Conservation (phyloP, 1,140 invertebrate genomes). For the Diuraphis noxia region DNA sequence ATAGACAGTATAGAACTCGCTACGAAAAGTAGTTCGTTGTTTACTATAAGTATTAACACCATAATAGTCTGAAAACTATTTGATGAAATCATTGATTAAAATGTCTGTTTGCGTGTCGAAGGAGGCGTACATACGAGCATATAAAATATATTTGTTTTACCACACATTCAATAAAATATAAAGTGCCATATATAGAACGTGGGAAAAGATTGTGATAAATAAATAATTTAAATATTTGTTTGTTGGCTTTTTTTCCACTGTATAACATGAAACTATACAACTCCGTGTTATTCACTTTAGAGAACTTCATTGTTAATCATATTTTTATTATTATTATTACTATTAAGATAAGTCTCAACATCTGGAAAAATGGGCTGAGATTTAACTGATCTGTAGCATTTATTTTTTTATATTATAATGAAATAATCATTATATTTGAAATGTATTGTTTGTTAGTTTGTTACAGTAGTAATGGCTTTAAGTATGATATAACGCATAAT, state of each 20-base stretch:
- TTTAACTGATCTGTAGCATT: neutral
- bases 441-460: too few relatives aligned
- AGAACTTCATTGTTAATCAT: neutral
- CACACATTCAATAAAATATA: neutral
- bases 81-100: neutral
- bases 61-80: neutral
- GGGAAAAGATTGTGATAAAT: neutral
- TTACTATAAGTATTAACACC: neutral
- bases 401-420: neutral
- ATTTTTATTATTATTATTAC: neutral
- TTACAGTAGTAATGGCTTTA: too few relatives aligned
- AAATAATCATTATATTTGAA: too few relatives aligned
- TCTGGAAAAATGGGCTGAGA: neutral
- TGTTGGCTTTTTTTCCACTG: neutral
- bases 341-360: neutral
- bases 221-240: neutral
- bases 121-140: neutral
- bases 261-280: neutral
- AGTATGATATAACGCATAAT: too few relatives aligned
- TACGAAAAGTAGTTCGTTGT: neutral
- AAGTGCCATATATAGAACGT: neutral
- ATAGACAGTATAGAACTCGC: neutral
- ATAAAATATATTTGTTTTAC: neutral
- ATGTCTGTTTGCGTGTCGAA: neutral
- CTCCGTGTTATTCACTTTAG: neutral